Evolutionary conservation across 2,888 invertebrate species (phyloP).

Genomic region (Ochropleura plecta): DNA sequence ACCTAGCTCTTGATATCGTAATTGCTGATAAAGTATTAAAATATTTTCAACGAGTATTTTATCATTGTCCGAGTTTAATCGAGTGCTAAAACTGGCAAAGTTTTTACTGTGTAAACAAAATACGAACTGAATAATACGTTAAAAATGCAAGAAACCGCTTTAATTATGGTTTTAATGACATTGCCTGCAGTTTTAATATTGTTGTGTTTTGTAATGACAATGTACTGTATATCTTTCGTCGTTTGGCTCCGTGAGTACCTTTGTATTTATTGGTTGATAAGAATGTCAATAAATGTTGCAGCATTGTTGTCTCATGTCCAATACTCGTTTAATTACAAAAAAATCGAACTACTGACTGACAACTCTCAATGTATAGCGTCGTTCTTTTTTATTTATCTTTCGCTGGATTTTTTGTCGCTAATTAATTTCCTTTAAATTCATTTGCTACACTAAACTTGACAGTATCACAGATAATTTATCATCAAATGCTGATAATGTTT

Average conservation of each 20-base stretch:
- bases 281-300: neutral
- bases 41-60: slow-evolving; percentile 17
- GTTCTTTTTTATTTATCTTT: neutral
- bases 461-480: slow-evolving; percentile 20
- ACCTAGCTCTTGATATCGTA: slow-evolving; percentile 21
- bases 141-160: slow-evolving; percentile 51
- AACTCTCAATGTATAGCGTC: slow-evolving; percentile 2
- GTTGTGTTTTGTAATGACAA: slow-evolving; percentile 37
- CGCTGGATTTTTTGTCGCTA: neutral
- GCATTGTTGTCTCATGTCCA: neutral
- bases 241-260: slow-evolving; percentile 62
- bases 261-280: slow-evolving; percentile 4
- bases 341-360: no score
- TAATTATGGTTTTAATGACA: slow-evolving; percentile 54
- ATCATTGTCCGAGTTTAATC: slow-evolving; percentile 30
- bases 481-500: slow-evolving; percentile 29
- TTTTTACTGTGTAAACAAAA: neutral
- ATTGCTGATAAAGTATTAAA: slow-evolving; percentile 45
- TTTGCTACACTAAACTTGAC: neutral
- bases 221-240: slow-evolving; percentile 30
- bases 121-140: neutral
- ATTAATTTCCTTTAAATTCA: neutral
- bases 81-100: neutral
- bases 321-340: neutral
- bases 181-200: slow-evolving; percentile 58